Conservation (phyloP, 53 echinoderm and acorn worm species). For the Crossaster papposus region DNA sequence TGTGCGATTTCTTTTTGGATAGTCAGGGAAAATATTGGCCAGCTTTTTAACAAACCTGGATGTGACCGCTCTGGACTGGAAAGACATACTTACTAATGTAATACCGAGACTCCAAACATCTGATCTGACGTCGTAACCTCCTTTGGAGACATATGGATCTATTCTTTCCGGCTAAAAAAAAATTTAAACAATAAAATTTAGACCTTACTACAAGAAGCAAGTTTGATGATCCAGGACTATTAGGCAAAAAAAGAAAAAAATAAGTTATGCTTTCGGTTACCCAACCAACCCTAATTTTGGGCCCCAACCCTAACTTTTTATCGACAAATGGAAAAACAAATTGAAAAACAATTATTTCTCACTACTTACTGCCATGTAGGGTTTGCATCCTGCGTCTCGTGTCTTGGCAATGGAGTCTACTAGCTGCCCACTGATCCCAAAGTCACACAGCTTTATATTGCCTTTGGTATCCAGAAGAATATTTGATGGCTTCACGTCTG, state of each 20-base stretch:
- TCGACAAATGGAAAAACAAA: no score
- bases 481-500: conserved; percentile 98
- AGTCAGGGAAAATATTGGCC: not conserved
- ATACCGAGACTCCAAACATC: conserved; percentile 99
- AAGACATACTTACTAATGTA: conserved; percentile 77
- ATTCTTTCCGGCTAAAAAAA: conserved; percentile 89
- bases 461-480: conserved; percentile 89
- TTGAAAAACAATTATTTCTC: no score
- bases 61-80: no score
- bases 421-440: conserved; percentile 97
- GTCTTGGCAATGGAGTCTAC: conserved; percentile 99
- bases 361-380: conserved; percentile 98
- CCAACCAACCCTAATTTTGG: no score
- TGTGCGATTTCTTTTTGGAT: not conserved
- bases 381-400: conserved; percentile 95
- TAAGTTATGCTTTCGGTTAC: no score
- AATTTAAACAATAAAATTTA: not conserved
- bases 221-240: no score
- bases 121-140: conserved; percentile 95
- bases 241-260: no score
- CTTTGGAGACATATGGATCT: conserved; percentile 81
- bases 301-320: no score
- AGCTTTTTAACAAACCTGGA: no score
- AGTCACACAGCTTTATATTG: conserved; percentile 96
- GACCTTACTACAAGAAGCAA: not conserved